Conservation (phyloP, 1,140 invertebrate genomes). For the Vanessa tameamea region DNA sequence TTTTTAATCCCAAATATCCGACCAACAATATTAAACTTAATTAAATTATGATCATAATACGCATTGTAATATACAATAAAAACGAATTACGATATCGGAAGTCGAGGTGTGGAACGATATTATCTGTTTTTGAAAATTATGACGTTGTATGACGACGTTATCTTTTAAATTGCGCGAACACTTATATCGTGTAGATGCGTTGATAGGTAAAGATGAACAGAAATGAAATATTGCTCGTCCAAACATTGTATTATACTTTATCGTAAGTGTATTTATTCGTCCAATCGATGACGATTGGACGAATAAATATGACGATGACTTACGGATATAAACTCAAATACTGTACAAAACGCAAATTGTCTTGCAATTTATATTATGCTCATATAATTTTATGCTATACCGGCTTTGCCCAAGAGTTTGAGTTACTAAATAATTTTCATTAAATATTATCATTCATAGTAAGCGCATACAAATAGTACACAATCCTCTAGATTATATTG, state of each 20-base stretch:
- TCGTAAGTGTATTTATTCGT: no score
- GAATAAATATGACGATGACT: no score
- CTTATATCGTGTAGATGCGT: conserved; percentile 29
- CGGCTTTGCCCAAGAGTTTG: no score
- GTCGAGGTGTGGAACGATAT: conserved; percentile 20
- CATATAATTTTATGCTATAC: no score
- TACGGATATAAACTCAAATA: no score
- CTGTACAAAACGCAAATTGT: no score
- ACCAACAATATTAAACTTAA: neutral
- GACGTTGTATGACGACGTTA: conserved; percentile 22
- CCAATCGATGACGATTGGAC: no score
- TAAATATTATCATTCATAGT: no score
- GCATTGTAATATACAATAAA: neutral
- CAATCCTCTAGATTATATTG: no score
- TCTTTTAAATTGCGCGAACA: conserved; percentile 33
- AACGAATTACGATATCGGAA: conserved; percentile 23
- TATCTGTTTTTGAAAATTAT: conserved; percentile 28
- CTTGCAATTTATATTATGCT: no score
- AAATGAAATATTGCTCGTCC: neutral
- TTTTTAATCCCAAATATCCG: neutral
- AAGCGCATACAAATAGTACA: no score
- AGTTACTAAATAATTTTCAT: no score
- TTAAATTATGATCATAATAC: neutral
- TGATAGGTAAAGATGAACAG: conserved; percentile 13
- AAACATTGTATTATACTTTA: neutral